Base-by-base conservation (phyloP, 2,888 invertebrate species). In the Microdon myrmicae region DNA sequence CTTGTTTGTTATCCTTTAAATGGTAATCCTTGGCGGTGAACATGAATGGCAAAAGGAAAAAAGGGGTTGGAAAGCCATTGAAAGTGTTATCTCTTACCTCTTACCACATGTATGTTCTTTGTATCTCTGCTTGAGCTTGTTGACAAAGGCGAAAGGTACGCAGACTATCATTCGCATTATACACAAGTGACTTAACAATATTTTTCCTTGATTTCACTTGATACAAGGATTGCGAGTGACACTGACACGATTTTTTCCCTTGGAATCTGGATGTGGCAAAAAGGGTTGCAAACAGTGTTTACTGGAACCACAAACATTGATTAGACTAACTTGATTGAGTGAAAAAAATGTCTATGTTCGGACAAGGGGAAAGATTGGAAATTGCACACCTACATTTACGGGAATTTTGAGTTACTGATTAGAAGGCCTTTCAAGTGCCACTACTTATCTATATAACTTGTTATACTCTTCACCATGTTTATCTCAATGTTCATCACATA, bases 1-100 rank as follows among this genome's bases (percentile, higher is more conserved):
- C 38, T 23, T 59, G 54, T 58, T 64, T 58, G 58, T 64, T 58
- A 58, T 58, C 53, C 64, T 38, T 58, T 58, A 58, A 58, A 64
- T 64, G 64, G 51, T 58, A 64, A 64, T 64, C 64, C 51, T 41
- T 37, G 51, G n/a, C 20, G 26, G 19, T 28, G 16, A 49, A 34
- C 34, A 7, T 22, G 29, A 20, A 19, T 22, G 13, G 4, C 31
- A 22, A 8, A 43, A 4, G 14, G 32, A 31, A 29, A 29, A 9
- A 7, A 39, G 3, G 8, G 9, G 31, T 35, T 26, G 17, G 32
- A 32, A 8, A 12, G 12, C 8, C 8, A 8, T 43, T 43, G 43
- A 4, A 8, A 32, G 48, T 64, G 41, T 45, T 47, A 55, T 58
- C 53, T 38, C 23, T 47, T 47, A 55, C 53, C 53, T 38, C 23